Conservation (phyloP, 2,113 vertebrate species). For the Agapornis roseicollis region DNA sequence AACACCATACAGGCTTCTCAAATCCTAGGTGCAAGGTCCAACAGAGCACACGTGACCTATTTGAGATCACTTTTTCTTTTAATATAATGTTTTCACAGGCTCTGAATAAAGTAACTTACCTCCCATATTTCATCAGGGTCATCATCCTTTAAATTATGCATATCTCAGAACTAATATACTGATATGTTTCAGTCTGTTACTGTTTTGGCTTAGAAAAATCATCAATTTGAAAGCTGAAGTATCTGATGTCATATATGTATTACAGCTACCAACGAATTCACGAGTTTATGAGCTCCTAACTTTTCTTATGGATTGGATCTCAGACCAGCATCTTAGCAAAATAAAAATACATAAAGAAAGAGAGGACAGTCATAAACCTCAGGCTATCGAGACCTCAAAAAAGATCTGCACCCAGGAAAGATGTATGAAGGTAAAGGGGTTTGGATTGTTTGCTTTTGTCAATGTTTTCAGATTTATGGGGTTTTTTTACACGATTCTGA, state of each 20-base stretch:
- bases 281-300: conserved; percentile 76
- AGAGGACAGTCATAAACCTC: conserved; percentile 28
- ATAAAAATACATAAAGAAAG: conserved; percentile 51
- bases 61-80: not conserved
- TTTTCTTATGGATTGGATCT: conserved; percentile 85
- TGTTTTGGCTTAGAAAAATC: not conserved
- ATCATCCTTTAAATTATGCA: not conserved
- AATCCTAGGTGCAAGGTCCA: not conserved
- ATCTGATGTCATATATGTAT: not conserved
- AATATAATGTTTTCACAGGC: not conserved
- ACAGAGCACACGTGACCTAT: not conserved
- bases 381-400: conserved; percentile 8
- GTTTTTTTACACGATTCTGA: not conserved
- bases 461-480: not conserved
- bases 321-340: conserved; percentile 74
- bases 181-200: not conserved
- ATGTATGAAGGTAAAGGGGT: conserved; percentile 81
- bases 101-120: not conserved
- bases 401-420: conserved; percentile 70
- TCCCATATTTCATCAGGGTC: not conserved
- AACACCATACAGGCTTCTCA: not conserved
- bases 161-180: not conserved
- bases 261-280: conserved; percentile 68
- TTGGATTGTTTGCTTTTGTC: not conserved
- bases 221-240: not conserved